A percentile compares a stretch with the other conserved stretches of the same genome.
These are phyloP conservation scores for Tauraco hartlaubi DNA, from an alignment of 2,797 vertebrate species.

Conservation along the genomic window DNA sequence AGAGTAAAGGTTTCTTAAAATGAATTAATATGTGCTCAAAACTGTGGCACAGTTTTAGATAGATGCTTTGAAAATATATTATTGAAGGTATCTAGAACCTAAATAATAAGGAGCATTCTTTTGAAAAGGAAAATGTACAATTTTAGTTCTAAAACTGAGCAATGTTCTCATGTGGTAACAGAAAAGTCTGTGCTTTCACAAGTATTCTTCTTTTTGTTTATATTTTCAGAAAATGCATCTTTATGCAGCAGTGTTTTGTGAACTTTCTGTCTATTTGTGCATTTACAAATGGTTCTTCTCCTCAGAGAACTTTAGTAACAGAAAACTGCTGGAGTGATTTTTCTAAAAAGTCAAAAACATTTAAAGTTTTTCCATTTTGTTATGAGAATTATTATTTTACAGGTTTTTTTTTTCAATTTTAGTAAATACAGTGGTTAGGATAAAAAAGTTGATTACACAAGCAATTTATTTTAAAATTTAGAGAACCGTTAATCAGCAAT, in stretches of 20 bases:
- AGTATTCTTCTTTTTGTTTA: not conserved
- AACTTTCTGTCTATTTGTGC: not conserved
- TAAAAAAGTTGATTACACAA: not conserved
- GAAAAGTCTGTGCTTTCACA: not conserved
- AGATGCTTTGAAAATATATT: not conserved
- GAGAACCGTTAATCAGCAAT: not conserved
- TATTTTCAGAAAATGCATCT: not conserved
- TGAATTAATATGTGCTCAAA: not conserved
- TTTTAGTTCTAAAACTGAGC: not conserved
- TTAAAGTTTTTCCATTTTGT: not conserved
- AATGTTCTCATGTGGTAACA: not conserved
- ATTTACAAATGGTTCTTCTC: not conserved
- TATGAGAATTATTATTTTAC: not conserved
- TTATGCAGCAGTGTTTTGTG: not conserved
- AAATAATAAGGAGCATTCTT: not conserved
- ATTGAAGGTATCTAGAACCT: not conserved
- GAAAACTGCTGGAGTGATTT: fast-evolving
- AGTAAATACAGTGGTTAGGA: not conserved
- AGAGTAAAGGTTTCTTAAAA: not conserved
- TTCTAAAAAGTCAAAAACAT: not conserved
- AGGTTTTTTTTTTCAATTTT: not conserved
- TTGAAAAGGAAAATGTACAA: not conserved
- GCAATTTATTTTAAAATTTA: not conserved
- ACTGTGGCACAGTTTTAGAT: not conserved
- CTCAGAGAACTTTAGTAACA: not conserved